Evolutionary conservation across 2,888 invertebrate genomes (phyloP).

Genomic region (Galeopsomyia nigrocyanea): DNA sequence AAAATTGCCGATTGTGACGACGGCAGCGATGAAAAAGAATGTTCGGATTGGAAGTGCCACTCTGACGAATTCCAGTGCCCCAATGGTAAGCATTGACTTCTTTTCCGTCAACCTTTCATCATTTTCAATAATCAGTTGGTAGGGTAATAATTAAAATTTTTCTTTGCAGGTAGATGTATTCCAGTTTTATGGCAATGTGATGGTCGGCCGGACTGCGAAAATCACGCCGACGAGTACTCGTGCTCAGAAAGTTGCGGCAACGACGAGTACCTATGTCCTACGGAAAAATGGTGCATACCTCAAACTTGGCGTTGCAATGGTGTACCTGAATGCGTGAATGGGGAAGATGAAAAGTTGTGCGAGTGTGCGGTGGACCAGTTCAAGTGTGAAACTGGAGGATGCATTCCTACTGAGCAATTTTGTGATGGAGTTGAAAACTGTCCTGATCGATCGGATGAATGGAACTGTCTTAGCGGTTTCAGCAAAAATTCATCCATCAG

Average conservation of each 20-base stretch:
- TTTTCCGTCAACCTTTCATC: no score
- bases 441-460: slow-evolving; percentile 76
- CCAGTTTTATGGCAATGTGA: slow-evolving; percentile 74
- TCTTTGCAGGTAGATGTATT: slow-evolving; percentile 70
- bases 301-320: slow-evolving; percentile 75
- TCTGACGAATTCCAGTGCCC: slow-evolving; percentile 73
- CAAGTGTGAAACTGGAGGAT: slow-evolving; percentile 74
- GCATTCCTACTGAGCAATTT: slow-evolving; percentile 69
- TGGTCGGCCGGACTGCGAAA: slow-evolving; percentile 72
- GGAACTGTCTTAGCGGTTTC: slow-evolving; percentile 69
- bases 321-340: slow-evolving; percentile 71
- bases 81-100: slow-evolving; percentile 54
- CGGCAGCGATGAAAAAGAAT: slow-evolving; percentile 74
- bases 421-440: slow-evolving; percentile 76
- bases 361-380: slow-evolving; percentile 73
- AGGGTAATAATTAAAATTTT: not conserved
- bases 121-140: no score
- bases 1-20: slow-evolving; percentile 75
- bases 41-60: slow-evolving; percentile 71
- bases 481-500: slow-evolving; percentile 27
- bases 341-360: slow-evolving; percentile 74
- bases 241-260: slow-evolving; percentile 71
- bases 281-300: slow-evolving; percentile 74
- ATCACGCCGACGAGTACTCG: slow-evolving; percentile 72
- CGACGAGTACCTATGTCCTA: slow-evolving; percentile 73